Evolutionary conservation across 2,797 vertebrate genomes (phyloP).

Genomic region (Hybognathus amarus): DNA sequence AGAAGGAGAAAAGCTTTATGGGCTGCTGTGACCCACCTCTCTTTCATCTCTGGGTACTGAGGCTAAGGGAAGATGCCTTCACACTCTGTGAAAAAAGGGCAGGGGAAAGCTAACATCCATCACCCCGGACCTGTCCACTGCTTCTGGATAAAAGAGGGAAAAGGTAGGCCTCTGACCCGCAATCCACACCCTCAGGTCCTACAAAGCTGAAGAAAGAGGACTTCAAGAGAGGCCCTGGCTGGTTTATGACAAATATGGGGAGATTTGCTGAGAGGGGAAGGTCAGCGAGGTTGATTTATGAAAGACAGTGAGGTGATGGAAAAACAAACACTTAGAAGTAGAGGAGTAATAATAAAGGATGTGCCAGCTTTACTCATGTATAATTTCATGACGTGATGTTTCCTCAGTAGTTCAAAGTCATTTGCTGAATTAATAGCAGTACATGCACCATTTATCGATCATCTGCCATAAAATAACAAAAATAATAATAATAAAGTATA

Average conservation of each 20-base stretch:
- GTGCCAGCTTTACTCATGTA: not conserved
- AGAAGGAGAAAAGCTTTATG: not conserved
- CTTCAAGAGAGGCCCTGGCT: slow-evolving; percentile 12
- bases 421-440: not conserved
- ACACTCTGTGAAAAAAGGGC: slow-evolving; percentile 12
- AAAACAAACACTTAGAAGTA: slow-evolving; percentile 1
- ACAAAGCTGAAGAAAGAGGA: slow-evolving; percentile 10
- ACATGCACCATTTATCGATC: not conserved
- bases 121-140: slow-evolving; percentile 9
- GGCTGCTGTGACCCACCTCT: not conserved
- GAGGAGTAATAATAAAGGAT: not conserved
- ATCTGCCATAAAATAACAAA: not conserved
- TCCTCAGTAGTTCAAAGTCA: not conserved
- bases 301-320: slow-evolving; percentile 3
- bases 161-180: slow-evolving; percentile 10
- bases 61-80: slow-evolving; percentile 28
- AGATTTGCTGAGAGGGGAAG: slow-evolving; percentile 32
- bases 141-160: slow-evolving; percentile 17
- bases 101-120: slow-evolving; percentile 17
- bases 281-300: slow-evolving; percentile 31
- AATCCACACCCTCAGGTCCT: slow-evolving; percentile 4
- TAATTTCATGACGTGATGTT: not conserved
- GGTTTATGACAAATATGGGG: slow-evolving; percentile 28
- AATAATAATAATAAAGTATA: not conserved
- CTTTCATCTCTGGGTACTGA: slow-evolving; percentile 30